Evolutionary conservation across 2,797 vertebrate species (phyloP), one percentile per base, ranked within the genome.

Genomic region (Mormyrus hasselquistii): DNA sequence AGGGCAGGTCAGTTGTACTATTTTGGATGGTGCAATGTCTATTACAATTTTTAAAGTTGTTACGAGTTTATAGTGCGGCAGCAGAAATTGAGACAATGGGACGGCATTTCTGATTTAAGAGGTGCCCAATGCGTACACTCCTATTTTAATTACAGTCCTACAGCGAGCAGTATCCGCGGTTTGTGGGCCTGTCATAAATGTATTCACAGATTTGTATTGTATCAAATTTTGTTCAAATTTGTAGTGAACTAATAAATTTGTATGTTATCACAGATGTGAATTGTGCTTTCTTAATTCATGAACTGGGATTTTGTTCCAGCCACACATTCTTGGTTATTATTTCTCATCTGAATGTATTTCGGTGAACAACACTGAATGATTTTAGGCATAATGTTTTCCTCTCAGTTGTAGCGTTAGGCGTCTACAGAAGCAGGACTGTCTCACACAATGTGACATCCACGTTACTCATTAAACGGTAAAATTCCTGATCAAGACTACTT

Each of bases 231-330:
- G 25, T 55, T 49, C 50, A 41, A 49, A 65, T 65, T 47, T 87
- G 87, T 87, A 87, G 57, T 87, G 87, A 87, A 87, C 50, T 65
- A 87, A 87, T 87, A 65, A 87, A 87, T 87, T 87, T 87, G 87
- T 87, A 87, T 87, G 86, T 87, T 86, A 88, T 82, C 76, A 88
- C 44, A 82, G 38, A 6, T 44, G 76, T 82, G 38, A 19, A 2
- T 47, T 82, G 76, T 79, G 3, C 29, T 62, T 25, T 44, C 57
- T 79, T 79, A 44, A 47, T 16, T 47, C 76, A 82, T 82, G 76
- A 82, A 44, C 76, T 82, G 76, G 41, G 41, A 82, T 82, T 82
- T 82, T 47, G 6, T 82, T 47, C 76, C 41, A 82, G 76, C 76
- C 16, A 47, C 7, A 22, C 38, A 82, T 47, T 82, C 5, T 47